phyloP scores from a whole-genome alignment of 2,113 vertebrate species.

The Nibea coibor region DNA sequence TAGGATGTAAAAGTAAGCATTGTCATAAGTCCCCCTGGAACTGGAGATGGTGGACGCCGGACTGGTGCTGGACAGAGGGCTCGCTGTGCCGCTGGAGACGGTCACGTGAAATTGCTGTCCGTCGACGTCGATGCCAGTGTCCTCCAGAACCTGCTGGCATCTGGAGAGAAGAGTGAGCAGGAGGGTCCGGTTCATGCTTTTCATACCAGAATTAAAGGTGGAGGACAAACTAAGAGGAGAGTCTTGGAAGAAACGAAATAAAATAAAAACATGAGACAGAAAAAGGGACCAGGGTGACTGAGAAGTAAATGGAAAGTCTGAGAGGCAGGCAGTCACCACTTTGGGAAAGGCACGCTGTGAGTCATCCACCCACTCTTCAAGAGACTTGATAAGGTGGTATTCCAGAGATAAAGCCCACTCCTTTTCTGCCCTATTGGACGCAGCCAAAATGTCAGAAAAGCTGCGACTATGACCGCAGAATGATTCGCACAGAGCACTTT shows the following conservation, averaged over 20 bases:
- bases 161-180: conserved; percentile 79
- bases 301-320: conserved; percentile 59
- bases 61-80: conserved; percentile 12
- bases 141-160: conserved; percentile 87
- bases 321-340: conserved; percentile 70
- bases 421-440: conserved; percentile 14
- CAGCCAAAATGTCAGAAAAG: conserved; percentile 19
- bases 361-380: conserved; percentile 62
- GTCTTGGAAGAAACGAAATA: conserved; percentile 1
- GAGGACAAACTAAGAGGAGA: background rate
- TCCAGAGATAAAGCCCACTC: conserved; percentile 66
- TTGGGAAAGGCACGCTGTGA: conserved; percentile 86
- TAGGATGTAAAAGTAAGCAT: conserved; percentile 91
- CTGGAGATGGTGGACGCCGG: conserved; percentile 3
- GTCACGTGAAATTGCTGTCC: conserved; percentile 36
- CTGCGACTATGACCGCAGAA: background rate
- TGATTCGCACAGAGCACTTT: background rate
- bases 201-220: conserved; percentile 31
- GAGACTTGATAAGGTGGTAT: conserved; percentile 74
- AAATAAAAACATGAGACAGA: conserved; percentile 2
- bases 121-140: conserved; percentile 70
- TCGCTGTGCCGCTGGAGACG: conserved; percentile 33
- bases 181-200: conserved; percentile 83
- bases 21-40: conserved; percentile 87
- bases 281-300: conserved; percentile 30